Evolutionary conservation across 2,888 invertebrate species (phyloP).

Genomic region (Cryptophagus acutangulus): DNA sequence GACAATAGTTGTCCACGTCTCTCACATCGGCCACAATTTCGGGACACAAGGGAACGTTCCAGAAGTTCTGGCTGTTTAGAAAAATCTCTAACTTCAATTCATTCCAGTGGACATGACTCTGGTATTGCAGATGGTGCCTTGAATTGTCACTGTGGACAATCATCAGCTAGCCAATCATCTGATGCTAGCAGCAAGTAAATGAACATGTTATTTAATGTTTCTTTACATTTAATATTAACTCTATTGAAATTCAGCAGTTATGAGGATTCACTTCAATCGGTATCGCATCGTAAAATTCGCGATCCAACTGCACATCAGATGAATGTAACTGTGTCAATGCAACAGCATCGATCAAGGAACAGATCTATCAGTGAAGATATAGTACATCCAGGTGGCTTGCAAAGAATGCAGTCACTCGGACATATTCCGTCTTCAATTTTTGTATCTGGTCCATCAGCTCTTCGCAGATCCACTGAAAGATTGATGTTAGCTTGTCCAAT

Average conservation of each 20-base stretch:
- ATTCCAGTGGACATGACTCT: conserved; percentile 79
- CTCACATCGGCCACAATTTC: conserved; percentile 24
- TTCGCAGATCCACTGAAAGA: conserved; percentile 37
- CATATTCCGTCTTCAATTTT: conserved; percentile 38
- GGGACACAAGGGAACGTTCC: conserved; percentile 37
- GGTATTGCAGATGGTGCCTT: conserved; percentile 59
- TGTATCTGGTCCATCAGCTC: conserved; percentile 35
- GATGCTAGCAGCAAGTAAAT: conserved; percentile 69
- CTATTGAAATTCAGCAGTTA: conserved; percentile 62
- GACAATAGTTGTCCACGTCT: conserved; percentile 38
- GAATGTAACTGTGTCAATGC: conserved; percentile 14
- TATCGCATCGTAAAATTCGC: conserved; percentile 48
- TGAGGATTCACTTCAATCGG: conserved; percentile 73
- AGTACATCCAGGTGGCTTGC: conserved; percentile 29
- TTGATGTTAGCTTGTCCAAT: conserved; percentile 32
- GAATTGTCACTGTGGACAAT: conserved; percentile 63
- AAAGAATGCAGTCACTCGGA: conserved; percentile 29
- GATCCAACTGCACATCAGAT: conserved; percentile 20
- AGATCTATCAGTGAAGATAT: conserved; percentile 40
- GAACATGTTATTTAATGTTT: conserved; percentile 9
- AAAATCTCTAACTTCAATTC: conserved; percentile 72
- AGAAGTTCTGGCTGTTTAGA: conserved; percentile 52
- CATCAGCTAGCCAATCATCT: conserved; percentile 58
- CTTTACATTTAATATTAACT: conserved; percentile 2
- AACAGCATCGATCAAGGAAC: conserved; percentile 38